Evolutionary conservation across 1,140 invertebrate species (phyloP), one percentile per base, ranked within the genome.

Genomic region (Lepidurus packardi): DNA sequence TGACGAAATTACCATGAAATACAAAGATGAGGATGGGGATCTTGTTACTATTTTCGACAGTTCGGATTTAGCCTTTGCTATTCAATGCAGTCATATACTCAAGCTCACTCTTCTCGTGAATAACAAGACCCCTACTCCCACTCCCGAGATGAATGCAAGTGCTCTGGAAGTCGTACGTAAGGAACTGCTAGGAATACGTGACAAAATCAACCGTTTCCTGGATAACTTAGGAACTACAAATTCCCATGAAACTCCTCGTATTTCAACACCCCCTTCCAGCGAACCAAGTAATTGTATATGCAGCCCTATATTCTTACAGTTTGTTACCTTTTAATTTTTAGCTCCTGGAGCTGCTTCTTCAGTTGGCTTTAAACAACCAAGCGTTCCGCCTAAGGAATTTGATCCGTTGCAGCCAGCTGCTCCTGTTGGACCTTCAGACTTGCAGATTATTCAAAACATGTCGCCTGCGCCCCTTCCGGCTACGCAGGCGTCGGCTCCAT

Each of bases 1-100:
- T 81, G 91, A 92, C 87, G 91, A 92, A 81, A 88, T 93, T 77
- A 88, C 87, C 3, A 88, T 93, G 21, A 92, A 92, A 84, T 93
- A 92, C 83, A 91, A 90, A 85, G 91, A 92, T 86, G 91, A 92
- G 89, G 91, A 92, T 88, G 90, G 89, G 78, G 91, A 92, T 84
- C 83, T 92, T 75, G 90, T 92, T 79, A 92, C 91, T 45, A 92
- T 92, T 79, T 90, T 90, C 86, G 91, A 92, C 85, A 91, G 89
- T 82, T 90, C 90, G 9, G 91, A 92, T 84, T 84, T 92, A 73
- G 88, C 89, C 11, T 91, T 91, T 87, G 91, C 91, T 76, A 90
- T 92, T 79, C 90, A 92, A 82, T 91, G 90, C 81, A 91, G 89
- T 82, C 86, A 90, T 73, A 89, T 91, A 80, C 83, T 92, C 73